Evolutionary conservation across 2,113 vertebrate species (phyloP), one percentile per base, ranked within the genome.

Genomic region (Chauna torquata): DNA sequence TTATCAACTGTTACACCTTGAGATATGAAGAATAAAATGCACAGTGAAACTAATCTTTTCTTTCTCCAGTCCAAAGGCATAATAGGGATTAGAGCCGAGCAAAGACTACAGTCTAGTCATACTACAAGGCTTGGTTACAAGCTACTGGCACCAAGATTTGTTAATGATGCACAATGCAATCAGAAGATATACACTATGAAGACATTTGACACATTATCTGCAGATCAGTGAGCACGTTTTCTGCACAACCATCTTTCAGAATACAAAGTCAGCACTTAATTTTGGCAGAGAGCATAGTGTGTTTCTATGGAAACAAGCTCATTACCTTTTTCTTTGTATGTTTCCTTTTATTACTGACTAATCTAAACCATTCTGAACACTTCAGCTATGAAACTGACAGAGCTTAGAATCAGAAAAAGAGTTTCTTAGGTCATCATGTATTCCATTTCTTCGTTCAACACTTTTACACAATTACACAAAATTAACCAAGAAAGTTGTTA

Each of bases 191-290:
- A 91, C 27, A 70, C 25, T 54, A 79, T 12, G n/a, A 93, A 93
- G 90, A 89, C 38, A 88, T 57, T 76, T 77, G 86, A 95, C 70
- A 82, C n/a, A 85, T 79, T 93, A 96, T 88, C 85, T 88, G 65
- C 88, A 97, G 82, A 94, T 72, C 76, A 94, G 42, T 50, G 38
- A 94, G 45, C 3, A 0, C n/a, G 66, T 42, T 90, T 61, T 81
- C 49, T 75, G 83, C 50, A 81, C 32, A 95, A 58, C 61, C 38
- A 87, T 59, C 68, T 77, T 86, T 80, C 62, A 94, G 92, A 94
- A 91, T 75, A 94, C 76, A 47, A 78, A 94, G 86, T 96, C 96
- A 95, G 91, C 86, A 84, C 47, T 94, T 91, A 84, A 91, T 94
- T 94, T 88, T 91, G 80, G 42, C 83, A 91, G 77, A 77, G 6